A percentile compares a stretch with the other conserved stretches of the same genome.
Conservation (phyloP, 2,113 vertebrate genomes). For the Dinomys branickii region DNA sequence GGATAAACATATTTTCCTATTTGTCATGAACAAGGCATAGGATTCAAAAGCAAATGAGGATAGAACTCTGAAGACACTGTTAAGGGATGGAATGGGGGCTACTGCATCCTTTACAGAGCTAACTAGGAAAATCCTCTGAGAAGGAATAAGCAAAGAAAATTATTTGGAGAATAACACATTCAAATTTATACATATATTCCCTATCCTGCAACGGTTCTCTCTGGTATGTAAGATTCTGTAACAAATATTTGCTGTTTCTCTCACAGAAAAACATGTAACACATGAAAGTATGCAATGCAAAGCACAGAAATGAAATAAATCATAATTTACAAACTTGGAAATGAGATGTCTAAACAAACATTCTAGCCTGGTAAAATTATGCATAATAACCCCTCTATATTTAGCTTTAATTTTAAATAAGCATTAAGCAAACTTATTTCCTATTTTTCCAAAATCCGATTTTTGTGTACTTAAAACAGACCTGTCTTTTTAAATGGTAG, state of each 20-base stretch:
- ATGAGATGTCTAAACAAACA: slow-evolving; percentile 29
- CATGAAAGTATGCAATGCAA: background rate
- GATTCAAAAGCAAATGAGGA: slow-evolving; percentile 4
- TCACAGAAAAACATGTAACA: background rate
- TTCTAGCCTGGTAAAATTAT: background rate
- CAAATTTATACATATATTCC: background rate
- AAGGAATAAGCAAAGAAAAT: slow-evolving; percentile 25
- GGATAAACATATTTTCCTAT: background rate
- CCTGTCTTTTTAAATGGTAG: background rate
- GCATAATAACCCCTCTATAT: background rate
- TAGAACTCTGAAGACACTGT: background rate
- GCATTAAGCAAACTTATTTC: slow-evolving; percentile 12
- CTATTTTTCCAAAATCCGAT: background rate
- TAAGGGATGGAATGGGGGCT: background rate
- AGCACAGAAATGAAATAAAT: background rate
- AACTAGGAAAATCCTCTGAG: slow-evolving; percentile 1
- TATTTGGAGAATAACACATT: background rate
- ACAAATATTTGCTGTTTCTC: background rate
- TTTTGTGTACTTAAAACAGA: slow-evolving; percentile 29
- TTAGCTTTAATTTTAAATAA: slow-evolving; percentile 55
- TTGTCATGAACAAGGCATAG: background rate
- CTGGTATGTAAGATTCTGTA: background rate
- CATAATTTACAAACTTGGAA: slow-evolving; percentile 18
- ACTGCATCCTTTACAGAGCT: background rate
- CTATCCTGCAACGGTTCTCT: background rate